Percentiles rank a stretch among this genome's conserved stretches.
Conservation (phyloP, 2,797 vertebrate genomes). For the Microctenopoma lineatum region DNA sequence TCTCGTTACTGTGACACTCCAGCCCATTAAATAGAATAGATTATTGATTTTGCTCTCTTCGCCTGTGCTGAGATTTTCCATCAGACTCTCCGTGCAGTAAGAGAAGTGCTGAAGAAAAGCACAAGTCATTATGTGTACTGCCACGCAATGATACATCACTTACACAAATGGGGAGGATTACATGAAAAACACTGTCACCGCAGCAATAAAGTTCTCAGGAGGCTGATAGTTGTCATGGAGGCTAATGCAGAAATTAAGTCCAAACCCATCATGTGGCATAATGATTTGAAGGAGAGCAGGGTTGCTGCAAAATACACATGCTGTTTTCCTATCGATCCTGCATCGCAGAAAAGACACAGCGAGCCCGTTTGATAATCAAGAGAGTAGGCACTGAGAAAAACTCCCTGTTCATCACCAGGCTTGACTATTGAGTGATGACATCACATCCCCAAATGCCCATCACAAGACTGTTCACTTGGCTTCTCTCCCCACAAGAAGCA, state of each 20-base stretch:
- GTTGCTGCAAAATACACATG: slow-evolving; percentile 43
- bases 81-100: slow-evolving; percentile 73
- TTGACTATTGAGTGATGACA: slow-evolving; percentile 66
- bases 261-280: slow-evolving; percentile 41
- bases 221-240: slow-evolving; percentile 53
- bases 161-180: slow-evolving; percentile 56
- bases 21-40: slow-evolving; percentile 89
- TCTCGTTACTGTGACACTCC: slow-evolving; percentile 88
- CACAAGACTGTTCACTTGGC: slow-evolving; percentile 52
- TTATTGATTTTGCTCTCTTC: slow-evolving; percentile 87
- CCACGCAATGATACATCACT: slow-evolving; percentile 75
- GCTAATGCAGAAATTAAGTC: slow-evolving; percentile 60
- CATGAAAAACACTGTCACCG: slow-evolving; percentile 35
- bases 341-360: slow-evolving; percentile 53
- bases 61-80: slow-evolving; percentile 83
- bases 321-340: slow-evolving; percentile 64
- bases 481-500: slow-evolving; percentile 28
- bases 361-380: slow-evolving; percentile 62
- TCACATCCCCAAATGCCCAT: slow-evolving; percentile 57
- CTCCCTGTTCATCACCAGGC: slow-evolving; percentile 61
- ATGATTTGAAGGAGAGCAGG: slow-evolving; percentile 48
- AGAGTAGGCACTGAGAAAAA: slow-evolving; percentile 59
- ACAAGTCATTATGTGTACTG: slow-evolving; percentile 81
- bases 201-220: slow-evolving; percentile 14
- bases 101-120: slow-evolving; percentile 80